Evolutionary conservation across 2,113 vertebrate species (phyloP), one percentile per base, ranked within the genome.

Genomic region (Bambusicola thoracicus): DNA sequence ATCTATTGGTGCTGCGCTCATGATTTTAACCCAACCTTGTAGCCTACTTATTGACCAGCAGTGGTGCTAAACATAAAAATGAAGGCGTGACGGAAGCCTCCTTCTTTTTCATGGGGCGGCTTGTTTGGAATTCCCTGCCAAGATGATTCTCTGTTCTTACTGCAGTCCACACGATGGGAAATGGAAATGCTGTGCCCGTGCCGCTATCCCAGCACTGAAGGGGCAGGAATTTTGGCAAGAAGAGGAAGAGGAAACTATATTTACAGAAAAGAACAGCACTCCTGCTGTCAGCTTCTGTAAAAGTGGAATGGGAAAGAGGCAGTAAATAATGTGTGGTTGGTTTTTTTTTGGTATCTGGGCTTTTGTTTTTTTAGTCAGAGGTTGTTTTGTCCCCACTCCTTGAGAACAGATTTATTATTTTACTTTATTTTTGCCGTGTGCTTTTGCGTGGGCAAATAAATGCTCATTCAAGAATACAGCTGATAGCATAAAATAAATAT

Each of bases 401-500:
- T 53, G 40, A 91, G 17, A 11, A 36, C 3, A 51, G 14, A 32
- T 22, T 40, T 44, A 58, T 12, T 53, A 53, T 53, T 53, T 53
- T 17, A 53, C 4, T 32, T 21, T 40, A 24, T 30, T 67, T 84
- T 29, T 46, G 6, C 36, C 22, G 2, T 29, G 5, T 59, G 5
- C 20, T 51, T 82, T 41, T 36, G 2, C 17, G 63, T 2, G 0
- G 0, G 0, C 27, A 66, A 46, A 82, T 30, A 51, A 56, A 40
- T 51, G 6, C 48, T 62, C 49, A 78, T 59, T 79, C 44, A 53
- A 15, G 16, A 29, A 63, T 24, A 36, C 7, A 15, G 7, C 20
- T 63, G 10, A 30, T 36, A 68, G 48, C 25, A 69, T 34, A 53
- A 81, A 76, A 79, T 30, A 67, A 43, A 73, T 53, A 87, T 34